Base-by-base conservation (phyloP, 2,797 vertebrate species). In the Anguilla anguilla region DNA sequence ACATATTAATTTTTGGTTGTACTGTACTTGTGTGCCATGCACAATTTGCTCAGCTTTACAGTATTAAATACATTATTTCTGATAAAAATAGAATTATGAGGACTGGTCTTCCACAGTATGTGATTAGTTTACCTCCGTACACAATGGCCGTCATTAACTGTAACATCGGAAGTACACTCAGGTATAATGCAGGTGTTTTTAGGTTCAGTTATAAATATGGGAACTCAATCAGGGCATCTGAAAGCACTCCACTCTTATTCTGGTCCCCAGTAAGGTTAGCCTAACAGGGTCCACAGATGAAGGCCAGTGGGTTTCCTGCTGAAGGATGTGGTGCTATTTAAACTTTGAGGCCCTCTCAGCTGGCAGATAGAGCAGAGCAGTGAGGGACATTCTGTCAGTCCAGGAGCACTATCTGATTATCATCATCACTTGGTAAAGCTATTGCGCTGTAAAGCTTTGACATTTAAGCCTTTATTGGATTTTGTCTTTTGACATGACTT, bases 101-200 rank as follows among this genome's bases (percentile, higher is more conserved):
- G 64, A 83, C 81, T 2, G 46, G 59, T 72, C 46, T 39, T 55
- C 81, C 43, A 46, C 43, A 46, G 43, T 53, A 28, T 53, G 51
- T 53, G 7, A 35, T 46, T 43, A 35, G 25, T 43, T 53, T 87
- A 19, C 57, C 49, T 19, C 5, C 28, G n/a, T 83, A 57, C 17
- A 11, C 59, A 83, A 84, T 55, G 83, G 69, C 51, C 86, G 57
- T 46, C 59, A 83, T 69, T 61, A 51, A 82, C 74, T 15, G 0
- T 35, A 82, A n/a, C 13, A 35, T 35, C 25, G 15, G 79, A 64
- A 67, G 53, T 46, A 67, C 39, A 83, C 69, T 69, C 19, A 43
- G 64, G 49, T 69, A 39, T 67, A 84, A n/a, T 69, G 84, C 25
- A 43, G 46, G 28, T 64, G 82, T 51, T 84, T 74, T 87, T 87